Conservation (phyloP, 2,113 vertebrate genomes). For the Onychorhynchus coronatus region DNA sequence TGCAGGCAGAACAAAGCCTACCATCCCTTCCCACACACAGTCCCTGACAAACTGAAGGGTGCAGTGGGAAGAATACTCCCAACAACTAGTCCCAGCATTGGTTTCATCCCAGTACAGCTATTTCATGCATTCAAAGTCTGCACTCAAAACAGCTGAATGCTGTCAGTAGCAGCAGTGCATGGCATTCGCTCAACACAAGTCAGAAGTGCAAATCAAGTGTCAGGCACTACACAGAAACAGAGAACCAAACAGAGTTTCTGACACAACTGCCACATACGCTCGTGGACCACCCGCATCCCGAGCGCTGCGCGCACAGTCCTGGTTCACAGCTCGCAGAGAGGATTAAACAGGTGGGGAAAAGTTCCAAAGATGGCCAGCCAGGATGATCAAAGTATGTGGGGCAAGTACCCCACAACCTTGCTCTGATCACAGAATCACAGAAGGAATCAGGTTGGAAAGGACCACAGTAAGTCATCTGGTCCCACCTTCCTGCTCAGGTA, state of each 20-base stretch:
- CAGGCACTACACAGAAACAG: neutral
- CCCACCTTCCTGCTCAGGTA: neutral
- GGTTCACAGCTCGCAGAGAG: neutral
- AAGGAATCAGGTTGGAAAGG: neutral
- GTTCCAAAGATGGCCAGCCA: neutral
- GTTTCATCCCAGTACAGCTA: neutral
- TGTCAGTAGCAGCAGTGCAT: neutral
- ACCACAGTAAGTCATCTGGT: neutral
- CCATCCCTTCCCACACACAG: neutral
- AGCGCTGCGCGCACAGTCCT: neutral
- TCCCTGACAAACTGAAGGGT: neutral
- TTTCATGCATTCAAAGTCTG: neutral
- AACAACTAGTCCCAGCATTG: neutral
- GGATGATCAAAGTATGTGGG: neutral
- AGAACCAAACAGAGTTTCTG: neutral
- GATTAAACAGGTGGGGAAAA: neutral
- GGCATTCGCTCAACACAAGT: neutral
- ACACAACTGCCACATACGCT: neutral
- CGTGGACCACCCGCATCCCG: fast-evolving
- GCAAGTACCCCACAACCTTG: neutral
- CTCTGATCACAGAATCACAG: neutral
- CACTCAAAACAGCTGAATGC: neutral
- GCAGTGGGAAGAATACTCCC: neutral
- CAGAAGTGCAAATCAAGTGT: neutral
- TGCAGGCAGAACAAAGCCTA: neutral